These are phyloP conservation scores for Amblyraja radiata DNA, from an alignment of 2,797 vertebrate genomes.

Conservation along the genomic window DNA sequence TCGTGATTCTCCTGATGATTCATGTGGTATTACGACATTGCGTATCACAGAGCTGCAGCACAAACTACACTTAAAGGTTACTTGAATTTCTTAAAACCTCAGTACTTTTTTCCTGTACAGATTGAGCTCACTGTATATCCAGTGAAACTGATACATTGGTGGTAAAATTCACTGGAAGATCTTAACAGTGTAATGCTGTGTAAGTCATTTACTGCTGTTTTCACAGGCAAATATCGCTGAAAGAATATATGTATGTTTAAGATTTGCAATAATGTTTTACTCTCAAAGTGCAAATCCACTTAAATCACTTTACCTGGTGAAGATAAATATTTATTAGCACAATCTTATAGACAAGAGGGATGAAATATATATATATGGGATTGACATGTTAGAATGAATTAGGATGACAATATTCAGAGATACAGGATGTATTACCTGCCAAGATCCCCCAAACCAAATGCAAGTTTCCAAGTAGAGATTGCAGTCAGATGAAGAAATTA, in stretches of 20 bases:
- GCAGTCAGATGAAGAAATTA: no score
- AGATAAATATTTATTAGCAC: background rate
- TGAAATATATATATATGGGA: background rate
- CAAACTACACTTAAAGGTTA: background rate
- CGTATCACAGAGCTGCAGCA: background rate
- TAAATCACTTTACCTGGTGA: background rate
- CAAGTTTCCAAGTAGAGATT: background rate
- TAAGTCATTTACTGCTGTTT: background rate
- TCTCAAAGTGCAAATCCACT: background rate
- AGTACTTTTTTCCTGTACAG: no score
- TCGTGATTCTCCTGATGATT: no score
- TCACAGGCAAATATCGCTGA: background rate
- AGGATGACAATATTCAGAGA: background rate
- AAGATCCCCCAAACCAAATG: background rate
- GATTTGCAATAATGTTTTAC: no score
- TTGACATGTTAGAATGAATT: background rate
- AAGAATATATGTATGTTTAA: background rate
- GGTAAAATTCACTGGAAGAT: background rate
- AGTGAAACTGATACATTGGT: background rate
- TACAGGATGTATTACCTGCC: background rate
- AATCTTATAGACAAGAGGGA: no score
- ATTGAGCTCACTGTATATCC: conserved; percentile 2
- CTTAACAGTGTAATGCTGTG: background rate
- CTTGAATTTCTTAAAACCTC: background rate
- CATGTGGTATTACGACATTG: background rate